Evolutionary conservation across 2,113 vertebrate species (phyloP).

Genomic region (human (Homo sapiens)): DNA sequence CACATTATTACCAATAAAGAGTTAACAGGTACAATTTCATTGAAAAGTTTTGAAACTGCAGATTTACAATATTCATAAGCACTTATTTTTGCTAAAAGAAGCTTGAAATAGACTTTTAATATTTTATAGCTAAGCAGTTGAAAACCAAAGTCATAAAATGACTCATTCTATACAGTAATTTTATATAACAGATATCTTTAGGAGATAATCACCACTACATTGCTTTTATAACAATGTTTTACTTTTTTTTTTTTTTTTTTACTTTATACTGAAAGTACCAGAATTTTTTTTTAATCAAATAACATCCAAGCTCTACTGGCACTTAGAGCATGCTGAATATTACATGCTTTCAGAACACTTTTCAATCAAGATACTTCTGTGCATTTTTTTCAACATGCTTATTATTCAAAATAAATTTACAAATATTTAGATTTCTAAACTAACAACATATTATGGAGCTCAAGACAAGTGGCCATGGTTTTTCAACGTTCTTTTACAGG

Average conservation of each 20-base stretch:
- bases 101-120: neutral
- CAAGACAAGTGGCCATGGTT: neutral
- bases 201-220: neutral
- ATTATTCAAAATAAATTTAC: conserved; percentile 8
- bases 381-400: neutral
- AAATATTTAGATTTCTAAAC: conserved; percentile 7
- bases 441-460: neutral
- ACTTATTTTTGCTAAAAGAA: neutral
- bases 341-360: neutral
- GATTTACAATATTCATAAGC: neutral
- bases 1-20: neutral
- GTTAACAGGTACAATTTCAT: neutral
- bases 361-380: neutral
- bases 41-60: conserved; percentile 35
- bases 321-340: conserved; percentile 29
- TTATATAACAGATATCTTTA: neutral
- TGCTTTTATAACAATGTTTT: neutral
- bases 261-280: neutral
- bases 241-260: neutral
- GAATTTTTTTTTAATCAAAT: conserved; percentile 26
- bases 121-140: neutral
- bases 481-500: neutral
- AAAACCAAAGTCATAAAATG: neutral
- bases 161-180: neutral
- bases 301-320: neutral